phyloP scores from a whole-genome alignment of 2,113 vertebrate species.

The Micromys minutus region DNA sequence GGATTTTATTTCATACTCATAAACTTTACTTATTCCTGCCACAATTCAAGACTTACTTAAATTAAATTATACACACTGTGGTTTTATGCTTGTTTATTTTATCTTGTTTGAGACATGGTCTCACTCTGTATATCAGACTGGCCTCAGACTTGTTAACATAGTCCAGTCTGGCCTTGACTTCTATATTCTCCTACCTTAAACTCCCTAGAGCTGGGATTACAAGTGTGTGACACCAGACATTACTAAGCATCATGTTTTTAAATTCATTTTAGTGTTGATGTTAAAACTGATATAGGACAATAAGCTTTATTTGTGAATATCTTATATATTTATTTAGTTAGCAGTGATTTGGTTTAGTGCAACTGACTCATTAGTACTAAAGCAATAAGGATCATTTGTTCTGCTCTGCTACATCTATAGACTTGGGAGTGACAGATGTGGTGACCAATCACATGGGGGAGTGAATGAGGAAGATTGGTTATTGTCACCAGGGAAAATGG shows the following conservation, averaged over 20 bases:
- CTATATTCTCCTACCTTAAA: neutral
- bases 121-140: neutral
- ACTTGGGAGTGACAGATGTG: neutral
- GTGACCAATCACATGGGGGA: neutral
- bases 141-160: neutral
- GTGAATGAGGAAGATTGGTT: neutral
- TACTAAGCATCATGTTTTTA: neutral
- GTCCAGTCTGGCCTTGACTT: neutral
- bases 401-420: neutral
- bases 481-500: neutral
- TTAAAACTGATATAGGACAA: neutral
- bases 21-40: neutral
- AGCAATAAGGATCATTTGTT: neutral
- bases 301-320: neutral
- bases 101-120: neutral
- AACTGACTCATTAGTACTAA: neutral
- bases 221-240: neutral
- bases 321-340: neutral
- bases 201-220: neutral
- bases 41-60: neutral
- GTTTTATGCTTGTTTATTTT: neutral
- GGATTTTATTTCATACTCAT: slow-evolving; percentile 33
- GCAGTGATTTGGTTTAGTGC: neutral
- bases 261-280: neutral
- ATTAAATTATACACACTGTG: neutral